Evolutionary conservation across 2,888 invertebrate species (phyloP).

Genomic region (Acleris sparsana): DNA sequence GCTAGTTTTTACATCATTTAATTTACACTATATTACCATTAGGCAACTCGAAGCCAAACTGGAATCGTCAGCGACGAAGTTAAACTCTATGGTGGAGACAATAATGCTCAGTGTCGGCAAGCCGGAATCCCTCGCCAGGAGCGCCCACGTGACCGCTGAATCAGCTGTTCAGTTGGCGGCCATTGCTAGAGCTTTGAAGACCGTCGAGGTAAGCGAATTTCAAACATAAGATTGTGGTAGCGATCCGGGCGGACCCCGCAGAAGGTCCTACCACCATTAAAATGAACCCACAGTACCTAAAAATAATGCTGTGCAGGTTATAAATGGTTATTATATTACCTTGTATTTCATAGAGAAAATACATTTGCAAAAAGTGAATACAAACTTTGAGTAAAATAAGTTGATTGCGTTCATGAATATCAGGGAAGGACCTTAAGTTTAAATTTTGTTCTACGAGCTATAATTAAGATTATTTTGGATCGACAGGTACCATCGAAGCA

Average conservation of each 20-base stretch:
- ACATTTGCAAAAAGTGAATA: no score
- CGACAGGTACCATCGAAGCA: constrained; percentile 38
- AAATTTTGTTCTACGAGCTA: no score
- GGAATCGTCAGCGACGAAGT: constrained; percentile 52
- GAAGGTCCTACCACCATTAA: no score
- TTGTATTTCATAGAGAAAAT: no score
- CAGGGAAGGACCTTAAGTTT: no score
- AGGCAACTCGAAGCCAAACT: constrained; percentile 59
- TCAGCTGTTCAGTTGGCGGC: constrained; percentile 50
- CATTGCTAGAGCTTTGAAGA: constrained; percentile 49
- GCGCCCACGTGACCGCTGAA: constrained; percentile 47
- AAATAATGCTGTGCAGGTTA: no score
- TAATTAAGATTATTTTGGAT: not conserved
- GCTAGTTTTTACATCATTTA: not conserved
- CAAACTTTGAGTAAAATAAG: no score
- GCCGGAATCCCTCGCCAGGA: constrained; percentile 49
- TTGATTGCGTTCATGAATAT: no score
- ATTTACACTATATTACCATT: not conserved
- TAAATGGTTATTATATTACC: no score
- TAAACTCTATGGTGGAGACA: constrained; percentile 51
- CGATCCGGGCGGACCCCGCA: no score
- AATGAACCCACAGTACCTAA: no score
- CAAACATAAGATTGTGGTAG: no score
- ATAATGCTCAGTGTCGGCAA: constrained; percentile 47
- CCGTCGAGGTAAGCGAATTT: constrained; percentile 29